Evolutionary conservation across 2,113 vertebrate genomes (phyloP).

Genomic region (Campylomormyrus tamandua): DNA sequence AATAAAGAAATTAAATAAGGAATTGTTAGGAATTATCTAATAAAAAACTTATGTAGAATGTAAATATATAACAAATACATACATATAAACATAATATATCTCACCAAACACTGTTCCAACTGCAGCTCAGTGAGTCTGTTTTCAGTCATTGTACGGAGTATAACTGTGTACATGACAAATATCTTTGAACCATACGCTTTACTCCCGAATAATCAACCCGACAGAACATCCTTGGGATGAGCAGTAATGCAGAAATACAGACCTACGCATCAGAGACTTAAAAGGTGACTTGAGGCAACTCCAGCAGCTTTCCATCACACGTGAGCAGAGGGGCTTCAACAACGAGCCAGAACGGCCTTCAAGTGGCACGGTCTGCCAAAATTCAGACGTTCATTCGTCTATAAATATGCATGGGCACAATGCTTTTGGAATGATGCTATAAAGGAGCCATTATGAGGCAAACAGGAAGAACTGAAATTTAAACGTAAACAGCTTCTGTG

Average conservation of each 20-base stretch:
- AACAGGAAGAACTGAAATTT: background rate
- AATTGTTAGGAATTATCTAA: background rate
- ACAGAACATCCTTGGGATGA: background rate
- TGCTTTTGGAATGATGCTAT: background rate
- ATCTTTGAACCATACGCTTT: background rate
- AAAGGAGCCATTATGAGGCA: background rate
- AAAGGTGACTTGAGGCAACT: background rate
- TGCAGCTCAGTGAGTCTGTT: background rate
- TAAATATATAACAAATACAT: background rate
- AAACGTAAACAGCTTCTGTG: background rate
- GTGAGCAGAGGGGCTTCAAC: background rate
- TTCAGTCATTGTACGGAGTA: background rate
- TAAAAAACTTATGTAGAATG: background rate
- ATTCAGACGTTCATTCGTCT: background rate
- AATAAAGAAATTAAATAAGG: background rate
- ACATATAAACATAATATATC: background rate
- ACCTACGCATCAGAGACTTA: background rate
- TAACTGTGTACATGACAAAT: background rate
- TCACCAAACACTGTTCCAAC: background rate
- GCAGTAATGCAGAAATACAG: background rate
- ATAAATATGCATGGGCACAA: background rate
- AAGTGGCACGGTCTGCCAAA: background rate
- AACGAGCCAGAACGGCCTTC: background rate
- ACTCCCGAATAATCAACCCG: background rate
- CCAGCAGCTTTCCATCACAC: background rate